A percentile compares a stretch with the other conserved stretches of the same genome.
Conservation (phyloP, 2,797 vertebrate species). For the Parauchenoglanis ngamensis region DNA sequence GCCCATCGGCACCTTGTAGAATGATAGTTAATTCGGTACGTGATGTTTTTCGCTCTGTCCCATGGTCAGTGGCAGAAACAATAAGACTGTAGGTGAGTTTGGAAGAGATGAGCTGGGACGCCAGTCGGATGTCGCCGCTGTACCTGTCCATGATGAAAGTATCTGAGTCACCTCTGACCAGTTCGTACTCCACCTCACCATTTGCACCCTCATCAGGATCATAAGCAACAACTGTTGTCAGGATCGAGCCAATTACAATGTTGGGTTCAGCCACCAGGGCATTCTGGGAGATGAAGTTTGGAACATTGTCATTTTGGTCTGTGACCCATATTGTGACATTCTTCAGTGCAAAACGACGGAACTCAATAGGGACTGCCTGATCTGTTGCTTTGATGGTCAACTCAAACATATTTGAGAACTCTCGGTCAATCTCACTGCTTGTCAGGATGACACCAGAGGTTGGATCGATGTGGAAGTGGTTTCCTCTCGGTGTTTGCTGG, state of each 20-base stretch:
- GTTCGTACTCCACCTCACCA: constrained; percentile 95
- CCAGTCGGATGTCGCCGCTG: constrained; percentile 90
- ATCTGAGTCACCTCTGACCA: constrained; percentile 88
- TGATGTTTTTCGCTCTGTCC: constrained; percentile 84
- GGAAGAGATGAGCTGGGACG: constrained; percentile 86
- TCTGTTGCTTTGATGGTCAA: constrained; percentile 92
- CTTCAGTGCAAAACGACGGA: constrained; percentile 88
- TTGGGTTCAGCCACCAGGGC: constrained; percentile 91
- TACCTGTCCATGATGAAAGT: constrained; percentile 96
- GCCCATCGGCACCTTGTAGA: constrained; percentile 88
- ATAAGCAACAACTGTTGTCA: constrained; percentile 88
- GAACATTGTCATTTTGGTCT: constrained; percentile 92
- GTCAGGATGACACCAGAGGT: constrained; percentile 86
- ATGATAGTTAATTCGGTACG: constrained; percentile 91
- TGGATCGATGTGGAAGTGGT: constrained; percentile 87
- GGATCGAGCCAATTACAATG: constrained; percentile 88
- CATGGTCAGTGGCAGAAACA: constrained; percentile 91
- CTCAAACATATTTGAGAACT: constrained; percentile 95
- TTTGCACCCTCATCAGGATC: constrained; percentile 95
- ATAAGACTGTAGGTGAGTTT: constrained; percentile 89
- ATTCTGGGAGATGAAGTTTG: constrained; percentile 89
- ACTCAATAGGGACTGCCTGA: constrained; percentile 90
- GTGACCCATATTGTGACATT: constrained; percentile 95
- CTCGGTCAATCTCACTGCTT: constrained; percentile 87
- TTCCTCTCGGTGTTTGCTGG: constrained; percentile 90